phyloP scores from a whole-genome alignment of 2,888 invertebrate genomes.

The Argyra leucocephala region DNA sequence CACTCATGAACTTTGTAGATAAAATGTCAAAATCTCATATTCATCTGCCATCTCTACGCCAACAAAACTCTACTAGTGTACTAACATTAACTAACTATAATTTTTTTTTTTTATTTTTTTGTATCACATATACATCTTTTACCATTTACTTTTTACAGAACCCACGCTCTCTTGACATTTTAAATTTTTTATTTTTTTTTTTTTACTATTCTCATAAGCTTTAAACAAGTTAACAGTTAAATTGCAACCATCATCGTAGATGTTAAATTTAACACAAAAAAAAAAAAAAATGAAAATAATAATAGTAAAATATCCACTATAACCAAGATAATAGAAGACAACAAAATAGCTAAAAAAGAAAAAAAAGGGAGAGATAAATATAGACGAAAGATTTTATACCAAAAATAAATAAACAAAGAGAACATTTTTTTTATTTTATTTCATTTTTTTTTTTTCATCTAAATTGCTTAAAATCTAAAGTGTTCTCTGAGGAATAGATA shows the following conservation, averaged over 20 bases:
- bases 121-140: no score
- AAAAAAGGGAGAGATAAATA: neutral
- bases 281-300: neutral
- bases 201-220: neutral
- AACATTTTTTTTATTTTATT: neutral
- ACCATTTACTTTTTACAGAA: neutral
- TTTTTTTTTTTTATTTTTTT: no score
- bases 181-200: neutral
- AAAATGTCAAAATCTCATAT: neutral
- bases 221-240: neutral
- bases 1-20: neutral
- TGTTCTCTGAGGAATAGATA: neutral
- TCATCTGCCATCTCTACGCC: neutral
- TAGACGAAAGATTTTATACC: no score
- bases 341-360: neutral
- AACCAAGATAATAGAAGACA: neutral
- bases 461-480: constrained; percentile 6
- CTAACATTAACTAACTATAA: no score
- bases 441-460: neutral
- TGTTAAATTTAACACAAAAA: neutral
- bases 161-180: neutral
- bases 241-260: neutral
- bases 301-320: neutral
- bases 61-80: neutral
- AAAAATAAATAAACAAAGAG: neutral